phyloP scores from a whole-genome alignment of 2,888 invertebrate genomes.

The Morpho deidamia region DNA sequence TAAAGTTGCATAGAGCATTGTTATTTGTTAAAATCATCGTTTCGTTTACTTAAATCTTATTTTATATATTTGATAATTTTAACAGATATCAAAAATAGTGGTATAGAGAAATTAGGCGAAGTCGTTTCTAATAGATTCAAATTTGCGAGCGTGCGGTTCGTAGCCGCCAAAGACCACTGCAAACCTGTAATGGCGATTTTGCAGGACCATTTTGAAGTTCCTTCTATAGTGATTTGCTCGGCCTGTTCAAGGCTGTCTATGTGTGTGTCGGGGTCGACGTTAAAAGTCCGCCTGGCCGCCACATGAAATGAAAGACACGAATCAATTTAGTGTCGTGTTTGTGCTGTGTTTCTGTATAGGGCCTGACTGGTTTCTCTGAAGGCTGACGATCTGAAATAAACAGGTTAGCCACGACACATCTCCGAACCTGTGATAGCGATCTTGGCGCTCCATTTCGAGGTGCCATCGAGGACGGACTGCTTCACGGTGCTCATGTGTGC shows the following conservation, averaged over 20 bases:
- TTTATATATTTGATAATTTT: conserved; percentile 22
- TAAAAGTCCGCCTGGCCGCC: conserved; percentile 93
- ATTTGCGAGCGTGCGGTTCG: conserved; percentile 74
- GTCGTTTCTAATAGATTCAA: conserved; percentile 74
- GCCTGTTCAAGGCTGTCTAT: conserved; percentile 98
- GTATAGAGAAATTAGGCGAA: conserved; percentile 68
- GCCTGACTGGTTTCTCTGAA: conserved; percentile 24
- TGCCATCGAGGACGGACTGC: conserved; percentile 99
- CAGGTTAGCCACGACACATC: conserved; percentile 45
- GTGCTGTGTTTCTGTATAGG: conserved; percentile 40
- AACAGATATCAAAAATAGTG: conserved; percentile 62
- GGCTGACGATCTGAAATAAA: conserved; percentile 28
- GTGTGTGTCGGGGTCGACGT: conserved; percentile 98
- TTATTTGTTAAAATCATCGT: conserved; percentile 47
- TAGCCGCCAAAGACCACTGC: conserved; percentile 77
- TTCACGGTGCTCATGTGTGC: conserved; percentile 99
- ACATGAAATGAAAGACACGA: conserved; percentile 74
- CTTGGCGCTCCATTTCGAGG: conserved; percentile 99
- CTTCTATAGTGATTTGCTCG: conserved; percentile 98
- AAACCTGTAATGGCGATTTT: conserved; percentile 99
- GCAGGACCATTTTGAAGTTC: conserved; percentile 99
- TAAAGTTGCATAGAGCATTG: conserved; percentile 61
- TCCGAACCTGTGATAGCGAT: conserved; percentile 99
- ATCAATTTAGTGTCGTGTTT: conserved; percentile 61
- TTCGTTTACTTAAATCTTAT: conserved; percentile 1